These are phyloP conservation scores for Venustoraphidia nigricollis DNA, from an alignment of 2,888 invertebrate genomes.

Conservation along the genomic window DNA sequence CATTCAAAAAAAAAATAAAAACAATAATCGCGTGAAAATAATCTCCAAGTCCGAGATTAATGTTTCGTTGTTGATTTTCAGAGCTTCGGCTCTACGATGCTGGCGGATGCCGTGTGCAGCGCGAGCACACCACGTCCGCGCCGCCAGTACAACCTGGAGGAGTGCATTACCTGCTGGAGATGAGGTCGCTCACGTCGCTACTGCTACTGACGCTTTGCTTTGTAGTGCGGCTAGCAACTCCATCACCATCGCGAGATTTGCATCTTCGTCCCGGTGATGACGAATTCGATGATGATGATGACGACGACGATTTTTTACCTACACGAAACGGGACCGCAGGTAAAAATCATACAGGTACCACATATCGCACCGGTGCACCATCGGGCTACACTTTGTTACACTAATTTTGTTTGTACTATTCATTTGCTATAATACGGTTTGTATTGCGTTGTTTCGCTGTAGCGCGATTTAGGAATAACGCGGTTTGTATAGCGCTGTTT, in stretches of 20 bases:
- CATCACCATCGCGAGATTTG: constrained; percentile 4
- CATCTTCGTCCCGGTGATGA: constrained; percentile 13
- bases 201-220: constrained; percentile 25
- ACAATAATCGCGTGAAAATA: too few species aligned
- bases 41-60: too few species aligned
- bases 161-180: constrained; percentile 17
- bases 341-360: constrained; percentile 22
- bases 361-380: neutral
- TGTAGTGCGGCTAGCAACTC: constrained; percentile 21
- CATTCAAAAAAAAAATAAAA: too few species aligned
- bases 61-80: too few species aligned
- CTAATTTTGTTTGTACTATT: too few species aligned
- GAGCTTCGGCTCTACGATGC: too few species aligned
- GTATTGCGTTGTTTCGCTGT: too few species aligned
- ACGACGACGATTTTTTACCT: constrained; percentile 16
- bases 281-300: constrained; percentile 22
- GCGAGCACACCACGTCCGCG: too few species aligned
- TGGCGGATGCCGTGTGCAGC: too few species aligned
- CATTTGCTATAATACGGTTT: too few species aligned
- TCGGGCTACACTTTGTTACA: constrained; percentile 3
- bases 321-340: constrained; percentile 9
- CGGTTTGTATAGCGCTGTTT: too few species aligned
- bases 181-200: constrained; percentile 22
- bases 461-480: too few species aligned
- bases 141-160: neutral